These are phyloP conservation scores for Mormyrus lacerda DNA, from an alignment of 2,113 vertebrate genomes.

Conservation along the genomic window DNA sequence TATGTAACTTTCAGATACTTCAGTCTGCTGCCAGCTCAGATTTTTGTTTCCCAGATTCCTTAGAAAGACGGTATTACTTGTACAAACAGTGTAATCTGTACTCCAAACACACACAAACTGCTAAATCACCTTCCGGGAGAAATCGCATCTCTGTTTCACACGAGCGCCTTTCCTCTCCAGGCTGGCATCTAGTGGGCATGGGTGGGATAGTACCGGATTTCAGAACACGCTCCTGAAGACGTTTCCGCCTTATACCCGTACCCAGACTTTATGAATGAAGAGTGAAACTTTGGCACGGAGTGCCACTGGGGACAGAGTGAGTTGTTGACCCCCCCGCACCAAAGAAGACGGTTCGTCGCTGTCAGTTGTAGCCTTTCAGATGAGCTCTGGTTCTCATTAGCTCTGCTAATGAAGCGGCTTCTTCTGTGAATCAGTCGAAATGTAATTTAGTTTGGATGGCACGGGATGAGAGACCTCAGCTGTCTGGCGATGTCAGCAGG, in stretches of 20 bases:
- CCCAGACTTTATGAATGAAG: not conserved
- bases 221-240: not conserved
- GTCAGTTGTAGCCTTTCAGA: not conserved
- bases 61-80: not conserved
- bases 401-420: not conserved
- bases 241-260: not conserved
- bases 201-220: not conserved
- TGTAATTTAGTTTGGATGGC: constrained; percentile 5
- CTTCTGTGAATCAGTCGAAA: not conserved
- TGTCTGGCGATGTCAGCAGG: not conserved
- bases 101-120: not conserved
- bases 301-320: not conserved
- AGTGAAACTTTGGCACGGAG: not conserved
- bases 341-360: not conserved
- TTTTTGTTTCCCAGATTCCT: not conserved
- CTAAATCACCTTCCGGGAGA: not conserved
- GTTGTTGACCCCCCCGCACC: not conserved
- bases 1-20: not conserved
- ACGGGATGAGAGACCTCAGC: not conserved
- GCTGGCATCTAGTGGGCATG: constrained; percentile 16
- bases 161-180: not conserved
- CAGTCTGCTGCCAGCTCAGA: not conserved
- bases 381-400: constrained; percentile 3
- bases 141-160: not conserved
- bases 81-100: not conserved